phyloP scores from a whole-genome alignment of 2,888 invertebrate genomes.

The Orthosia gracilis region DNA sequence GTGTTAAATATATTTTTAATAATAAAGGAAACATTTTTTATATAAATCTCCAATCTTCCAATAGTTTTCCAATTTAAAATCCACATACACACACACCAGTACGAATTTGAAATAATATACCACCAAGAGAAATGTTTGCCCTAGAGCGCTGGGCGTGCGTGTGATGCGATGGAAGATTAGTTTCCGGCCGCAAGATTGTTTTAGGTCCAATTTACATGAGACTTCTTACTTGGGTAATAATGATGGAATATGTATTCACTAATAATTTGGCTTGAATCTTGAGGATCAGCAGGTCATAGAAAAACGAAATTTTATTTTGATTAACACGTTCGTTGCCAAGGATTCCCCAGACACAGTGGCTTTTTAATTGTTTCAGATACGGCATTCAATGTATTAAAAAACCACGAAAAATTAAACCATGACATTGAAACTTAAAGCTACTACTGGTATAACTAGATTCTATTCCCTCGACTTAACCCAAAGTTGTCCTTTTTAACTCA shows the following conservation, averaged over 20 bases:
- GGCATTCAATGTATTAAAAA: too few species aligned
- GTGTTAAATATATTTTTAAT: neutral
- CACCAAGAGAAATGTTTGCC: constrained; percentile 24
- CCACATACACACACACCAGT: too few species aligned
- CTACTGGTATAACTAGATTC: too few species aligned
- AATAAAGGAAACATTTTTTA: neutral
- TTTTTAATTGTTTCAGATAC: too few species aligned
- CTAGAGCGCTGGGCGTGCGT: constrained; percentile 36
- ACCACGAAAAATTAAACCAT: too few species aligned
- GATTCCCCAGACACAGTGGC: too few species aligned
- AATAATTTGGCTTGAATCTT: neutral
- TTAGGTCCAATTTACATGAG: constrained; percentile 11
- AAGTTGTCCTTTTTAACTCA: too few species aligned
- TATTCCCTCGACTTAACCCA: too few species aligned
- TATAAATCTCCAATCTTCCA: neutral
- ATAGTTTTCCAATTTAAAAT: neutral
- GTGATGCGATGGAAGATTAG: constrained; percentile 24
- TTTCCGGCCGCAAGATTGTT: constrained; percentile 32
- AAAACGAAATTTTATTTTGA: neutral
- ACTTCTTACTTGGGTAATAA: neutral
- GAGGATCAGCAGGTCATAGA: too few species aligned
- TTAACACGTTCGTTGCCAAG: too few species aligned
- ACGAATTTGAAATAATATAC: constrained; percentile 22
- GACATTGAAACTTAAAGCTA: too few species aligned
- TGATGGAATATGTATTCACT: neutral